phyloP scores from a whole-genome alignment of 2,797 vertebrate genomes.

The Zenarchopterus dispar region DNA sequence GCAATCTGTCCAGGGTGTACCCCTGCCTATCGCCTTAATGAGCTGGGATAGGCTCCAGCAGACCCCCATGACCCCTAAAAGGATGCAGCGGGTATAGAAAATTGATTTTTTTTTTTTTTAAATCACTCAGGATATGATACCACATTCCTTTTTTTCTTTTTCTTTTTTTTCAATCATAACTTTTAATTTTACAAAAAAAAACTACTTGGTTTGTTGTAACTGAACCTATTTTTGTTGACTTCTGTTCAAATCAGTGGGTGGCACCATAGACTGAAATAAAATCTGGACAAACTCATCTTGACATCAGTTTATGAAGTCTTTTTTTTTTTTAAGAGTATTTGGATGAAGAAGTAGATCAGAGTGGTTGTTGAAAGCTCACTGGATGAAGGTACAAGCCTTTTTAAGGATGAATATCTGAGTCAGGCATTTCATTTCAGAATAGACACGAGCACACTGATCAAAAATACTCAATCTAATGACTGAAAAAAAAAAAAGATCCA shows the following conservation, averaged over 20 bases:
- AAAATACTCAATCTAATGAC: too few relatives aligned
- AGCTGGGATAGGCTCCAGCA: too few relatives aligned
- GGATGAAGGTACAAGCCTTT: too few relatives aligned
- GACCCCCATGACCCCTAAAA: too few relatives aligned
- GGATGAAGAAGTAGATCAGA: too few relatives aligned
- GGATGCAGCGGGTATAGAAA: too few relatives aligned
- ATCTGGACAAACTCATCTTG: not conserved
- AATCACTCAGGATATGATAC: not conserved
- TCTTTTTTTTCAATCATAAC: not conserved
- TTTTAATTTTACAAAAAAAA: constrained; percentile 14
- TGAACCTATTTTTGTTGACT: not conserved
- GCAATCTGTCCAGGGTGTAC: too few relatives aligned
- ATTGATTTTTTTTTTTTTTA: not conserved
- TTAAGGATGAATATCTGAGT: too few relatives aligned
- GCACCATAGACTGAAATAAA: constrained; percentile 8
- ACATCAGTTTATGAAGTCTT: not conserved
- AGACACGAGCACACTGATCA: not conserved
- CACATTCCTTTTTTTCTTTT: constrained; percentile 14
- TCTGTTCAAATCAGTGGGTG: constrained; percentile 4
- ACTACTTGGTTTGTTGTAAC: constrained; percentile 8
- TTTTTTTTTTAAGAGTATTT: too few relatives aligned
- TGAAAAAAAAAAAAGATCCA: too few relatives aligned
- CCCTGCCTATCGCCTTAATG: too few relatives aligned
- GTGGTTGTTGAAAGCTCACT: too few relatives aligned
- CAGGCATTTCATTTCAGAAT: not conserved